Conservation (phyloP, 2,113 vertebrate species). For the Meleagris gallopavo region DNA sequence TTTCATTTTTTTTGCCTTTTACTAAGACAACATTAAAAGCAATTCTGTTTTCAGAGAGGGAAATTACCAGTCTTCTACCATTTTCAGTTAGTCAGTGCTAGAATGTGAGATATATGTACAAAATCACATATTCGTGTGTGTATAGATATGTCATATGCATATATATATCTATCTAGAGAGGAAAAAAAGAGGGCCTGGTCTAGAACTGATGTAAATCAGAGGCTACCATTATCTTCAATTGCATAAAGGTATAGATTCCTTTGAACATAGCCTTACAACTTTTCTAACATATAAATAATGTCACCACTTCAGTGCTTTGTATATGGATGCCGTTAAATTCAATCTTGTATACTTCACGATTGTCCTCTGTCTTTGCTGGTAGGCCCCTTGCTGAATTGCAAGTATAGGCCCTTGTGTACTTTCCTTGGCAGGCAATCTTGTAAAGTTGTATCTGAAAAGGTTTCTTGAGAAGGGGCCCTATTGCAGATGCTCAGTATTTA, state of each 20-base stretch:
- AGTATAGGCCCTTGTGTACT: not conserved
- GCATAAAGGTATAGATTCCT: not conserved
- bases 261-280: not conserved
- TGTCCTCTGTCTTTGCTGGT: not conserved
- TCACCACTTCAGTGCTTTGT: rapidly evolving
- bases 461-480: not conserved
- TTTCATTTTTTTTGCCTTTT: not conserved
- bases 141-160: not conserved
- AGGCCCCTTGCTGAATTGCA: not conserved
- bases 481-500: not conserved
- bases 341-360: not conserved
- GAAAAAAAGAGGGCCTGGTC: not conserved
- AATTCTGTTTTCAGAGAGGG: not conserved
- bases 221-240: not conserved
- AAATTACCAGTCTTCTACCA: not conserved
- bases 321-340: not conserved
- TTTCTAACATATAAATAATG: not conserved
- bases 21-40: not conserved
- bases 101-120: not conserved
- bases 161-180: not conserved
- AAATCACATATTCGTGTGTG: not conserved
- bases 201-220: rapidly evolving
- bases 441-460: not conserved
- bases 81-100: not conserved
- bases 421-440: not conserved